Conservation (phyloP, 2,113 vertebrate genomes). For the Heliornis fulica region DNA sequence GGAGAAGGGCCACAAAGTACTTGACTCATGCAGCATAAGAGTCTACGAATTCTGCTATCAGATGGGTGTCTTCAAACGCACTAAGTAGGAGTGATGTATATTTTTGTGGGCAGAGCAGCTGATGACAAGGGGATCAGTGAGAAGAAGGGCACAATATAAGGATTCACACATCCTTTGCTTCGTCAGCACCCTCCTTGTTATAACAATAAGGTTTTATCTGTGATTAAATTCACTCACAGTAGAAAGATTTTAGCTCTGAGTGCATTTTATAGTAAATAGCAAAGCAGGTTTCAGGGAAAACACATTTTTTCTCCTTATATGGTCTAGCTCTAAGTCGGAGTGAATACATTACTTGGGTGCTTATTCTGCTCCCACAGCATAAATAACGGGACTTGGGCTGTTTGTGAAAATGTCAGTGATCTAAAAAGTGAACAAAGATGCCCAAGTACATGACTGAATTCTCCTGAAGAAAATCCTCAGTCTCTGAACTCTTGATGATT, state of each 20-base stretch:
- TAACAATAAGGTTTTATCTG: not conserved
- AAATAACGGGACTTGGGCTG: not conserved
- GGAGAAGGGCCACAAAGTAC: not conserved
- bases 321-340: conserved; percentile 7
- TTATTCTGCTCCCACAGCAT: not conserved
- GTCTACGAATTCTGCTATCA: not conserved
- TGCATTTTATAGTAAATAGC: conserved; percentile 3
- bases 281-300: conserved; percentile 40
- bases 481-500: not conserved
- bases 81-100: not conserved
- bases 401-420: not conserved
- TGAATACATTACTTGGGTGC: not conserved
- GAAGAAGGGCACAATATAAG: rapidly evolving
- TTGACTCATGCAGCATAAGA: not conserved
- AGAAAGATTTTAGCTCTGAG: not conserved
- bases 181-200: not conserved
- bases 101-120: not conserved
- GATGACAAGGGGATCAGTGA: not conserved
- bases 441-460: not conserved
- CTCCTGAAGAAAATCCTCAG: not conserved
- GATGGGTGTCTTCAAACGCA: not conserved
- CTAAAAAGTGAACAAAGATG: not conserved
- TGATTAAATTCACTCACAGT: not conserved
- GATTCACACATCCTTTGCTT: not conserved
- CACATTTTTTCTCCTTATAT: conserved; percentile 56